Evolutionary conservation across 2,113 vertebrate species (phyloP).

Genomic region (Leptocoma aspasia): DNA sequence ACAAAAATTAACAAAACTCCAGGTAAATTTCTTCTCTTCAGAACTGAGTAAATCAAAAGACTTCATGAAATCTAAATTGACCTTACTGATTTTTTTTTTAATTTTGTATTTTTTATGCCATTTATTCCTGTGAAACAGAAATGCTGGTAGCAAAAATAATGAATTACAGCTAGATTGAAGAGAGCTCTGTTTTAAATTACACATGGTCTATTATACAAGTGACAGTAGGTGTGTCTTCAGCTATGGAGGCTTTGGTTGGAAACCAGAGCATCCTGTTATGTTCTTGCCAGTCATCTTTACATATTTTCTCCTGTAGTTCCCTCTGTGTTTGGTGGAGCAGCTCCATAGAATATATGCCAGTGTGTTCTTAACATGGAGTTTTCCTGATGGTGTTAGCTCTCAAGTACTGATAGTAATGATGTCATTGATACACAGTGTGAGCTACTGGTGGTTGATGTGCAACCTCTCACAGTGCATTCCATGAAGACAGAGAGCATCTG

Average conservation of each 20-base stretch:
- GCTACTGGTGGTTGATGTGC: not conserved
- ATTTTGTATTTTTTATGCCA: not conserved
- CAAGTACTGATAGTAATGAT: not conserved
- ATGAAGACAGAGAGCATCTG: not conserved
- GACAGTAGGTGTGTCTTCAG: not conserved
- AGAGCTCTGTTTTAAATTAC: not conserved
- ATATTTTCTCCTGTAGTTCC: not conserved
- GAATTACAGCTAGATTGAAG: not conserved
- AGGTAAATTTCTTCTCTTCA: not conserved
- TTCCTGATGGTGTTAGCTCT: not conserved
- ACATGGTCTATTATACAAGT: not conserved
- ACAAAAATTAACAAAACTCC: not conserved
- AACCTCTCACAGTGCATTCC: not conserved
- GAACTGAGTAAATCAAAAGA: not conserved
- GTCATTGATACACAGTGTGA: not conserved
- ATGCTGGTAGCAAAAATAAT: not conserved
- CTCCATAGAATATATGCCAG: not conserved
- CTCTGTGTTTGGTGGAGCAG: not conserved
- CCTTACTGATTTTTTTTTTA: not conserved
- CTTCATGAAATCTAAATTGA: not conserved
- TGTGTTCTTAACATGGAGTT: not conserved
- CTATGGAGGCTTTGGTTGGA: not conserved
- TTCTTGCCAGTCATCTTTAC: not conserved
- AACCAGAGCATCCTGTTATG: not conserved
- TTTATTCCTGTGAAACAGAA: not conserved